A percentile compares a stretch with the other conserved stretches of the same genome.
phyloP scores from a whole-genome alignment of 1,140 invertebrate genomes.

The Plutomurus gul region DNA sequence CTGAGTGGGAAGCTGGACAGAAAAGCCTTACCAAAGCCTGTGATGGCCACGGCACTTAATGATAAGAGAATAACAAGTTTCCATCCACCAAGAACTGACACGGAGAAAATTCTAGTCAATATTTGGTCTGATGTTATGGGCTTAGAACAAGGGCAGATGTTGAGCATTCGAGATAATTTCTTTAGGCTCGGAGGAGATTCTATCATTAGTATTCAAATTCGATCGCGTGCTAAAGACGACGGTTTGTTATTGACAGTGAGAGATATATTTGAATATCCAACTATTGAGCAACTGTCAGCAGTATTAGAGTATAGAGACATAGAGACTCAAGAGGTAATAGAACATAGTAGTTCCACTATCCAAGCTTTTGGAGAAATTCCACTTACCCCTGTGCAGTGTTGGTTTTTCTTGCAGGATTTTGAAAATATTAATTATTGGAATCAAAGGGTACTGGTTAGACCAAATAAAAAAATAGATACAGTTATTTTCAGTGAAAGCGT shows the following conservation, averaged over 20 bases:
- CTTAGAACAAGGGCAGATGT: not conserved
- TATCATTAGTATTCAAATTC: not conserved
- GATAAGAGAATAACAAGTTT: not conserved
- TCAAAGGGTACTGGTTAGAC: not conserved
- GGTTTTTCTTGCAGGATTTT: not conserved
- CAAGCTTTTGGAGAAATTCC: not conserved
- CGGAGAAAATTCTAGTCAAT: not conserved
- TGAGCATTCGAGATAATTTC: constrained; percentile 6
- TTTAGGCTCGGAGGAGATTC: constrained; percentile 30
- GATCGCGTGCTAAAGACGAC: not conserved
- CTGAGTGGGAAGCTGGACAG: constrained; percentile 35
- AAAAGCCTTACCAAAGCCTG: not conserved
- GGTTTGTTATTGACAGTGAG: not conserved
- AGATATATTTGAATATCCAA: constrained; percentile 8
- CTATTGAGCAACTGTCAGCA: not conserved
- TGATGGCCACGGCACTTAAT: not conserved
- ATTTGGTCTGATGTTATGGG: constrained; percentile 26
- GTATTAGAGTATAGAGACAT: not conserved
- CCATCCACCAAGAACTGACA: not conserved
- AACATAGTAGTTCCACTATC: not conserved
- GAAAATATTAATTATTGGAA: constrained; percentile 13
- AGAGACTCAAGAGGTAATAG: not conserved
- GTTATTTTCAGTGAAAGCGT: not conserved
- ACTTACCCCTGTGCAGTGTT: not conserved
- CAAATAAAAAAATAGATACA: not conserved